Evolutionary conservation across 2,113 vertebrate genomes (phyloP), one percentile per base, ranked within the genome.

Genomic region (Pycnonotus jocosus): DNA sequence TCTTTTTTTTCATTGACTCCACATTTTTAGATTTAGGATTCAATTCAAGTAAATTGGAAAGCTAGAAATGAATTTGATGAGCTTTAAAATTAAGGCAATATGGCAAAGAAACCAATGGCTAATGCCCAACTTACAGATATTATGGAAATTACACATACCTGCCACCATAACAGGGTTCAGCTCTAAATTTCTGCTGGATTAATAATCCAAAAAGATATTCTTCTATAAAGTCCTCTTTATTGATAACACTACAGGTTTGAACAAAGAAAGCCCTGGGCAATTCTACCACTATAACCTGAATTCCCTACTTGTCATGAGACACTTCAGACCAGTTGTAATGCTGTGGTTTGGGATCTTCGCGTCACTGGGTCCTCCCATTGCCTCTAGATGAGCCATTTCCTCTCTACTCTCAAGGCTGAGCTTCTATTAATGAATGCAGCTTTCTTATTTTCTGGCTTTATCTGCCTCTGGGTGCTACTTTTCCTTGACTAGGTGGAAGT

Each of bases 261-360:
- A 50, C 24, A 40, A 45, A 61, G 19, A 30, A 48, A 38, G n/a
- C 15, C 7, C 31, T 57, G 31, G 12, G 19, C 15, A 69, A 20
- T 40, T 91, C 33, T 27, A 11, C 12, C 27, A 21, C 38, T 58
- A 7, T 12, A 40, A 51, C 22, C 14, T 30, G 54, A 79, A 74
- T 80, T 79, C 12, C 44, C 31, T 27, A 9, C 12, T 10, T 15
- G 12, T 23, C n/a, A 15, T 3, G 16, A 0, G 0, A 15, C 33
- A 19, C 4, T 22, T 79, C 8, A 24, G 48, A 73, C 15, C 30
- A 20, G 5, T 6, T n/a, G 25, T 15, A 51, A 30, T 22, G 6
- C 3, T 37, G 48, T 27, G n/a, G 10, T 51, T 28, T 91, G n/a
- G 14, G 30, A 42, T 62, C 23, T 62, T 68, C n/a, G 30, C 3